Conservation (phyloP, 2,797 vertebrate species). For the Huso huso region DNA sequence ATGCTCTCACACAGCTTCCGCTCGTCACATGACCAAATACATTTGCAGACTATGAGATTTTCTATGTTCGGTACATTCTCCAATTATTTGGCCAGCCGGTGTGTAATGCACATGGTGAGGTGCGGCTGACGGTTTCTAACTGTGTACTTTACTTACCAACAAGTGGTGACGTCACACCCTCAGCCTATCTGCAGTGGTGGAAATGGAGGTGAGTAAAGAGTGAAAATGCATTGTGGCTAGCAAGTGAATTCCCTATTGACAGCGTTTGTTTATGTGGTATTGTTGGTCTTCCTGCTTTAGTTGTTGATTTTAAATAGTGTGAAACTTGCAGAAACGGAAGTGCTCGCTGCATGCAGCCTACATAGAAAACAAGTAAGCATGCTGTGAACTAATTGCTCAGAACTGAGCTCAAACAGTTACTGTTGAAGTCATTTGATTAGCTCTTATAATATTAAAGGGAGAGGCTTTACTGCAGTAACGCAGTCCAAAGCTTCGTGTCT, state of each 20-base stretch:
- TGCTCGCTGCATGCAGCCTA: not conserved
- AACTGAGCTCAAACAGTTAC: too few relatives aligned
- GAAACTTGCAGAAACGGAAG: too few relatives aligned
- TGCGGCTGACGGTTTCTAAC: conserved; percentile 1
- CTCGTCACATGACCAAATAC: too few relatives aligned
- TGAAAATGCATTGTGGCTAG: not conserved
- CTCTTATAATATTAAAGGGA: too few relatives aligned
- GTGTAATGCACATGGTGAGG: not conserved
- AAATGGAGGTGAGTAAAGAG: conserved; percentile 56
- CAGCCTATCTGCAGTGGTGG: conserved; percentile 60
- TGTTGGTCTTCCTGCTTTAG: not conserved
- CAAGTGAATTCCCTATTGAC: not conserved
- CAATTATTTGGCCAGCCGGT: too few relatives aligned
- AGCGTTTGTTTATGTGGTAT: not conserved
- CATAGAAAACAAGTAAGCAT: conserved; percentile 15
- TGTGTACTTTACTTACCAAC: conserved; percentile 34
- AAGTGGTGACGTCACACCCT: conserved; percentile 66
- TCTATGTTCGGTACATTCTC: too few relatives aligned
- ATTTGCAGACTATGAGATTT: too few relatives aligned
- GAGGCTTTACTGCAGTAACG: too few relatives aligned
- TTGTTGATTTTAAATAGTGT: not conserved
- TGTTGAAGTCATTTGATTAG: too few relatives aligned
- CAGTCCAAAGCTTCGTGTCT: too few relatives aligned
- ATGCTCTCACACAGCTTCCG: too few relatives aligned
- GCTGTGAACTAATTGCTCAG: conserved; percentile 9